Conservation (phyloP, 2,888 invertebrate species). For the Dasysyrphus tricinctus region DNA sequence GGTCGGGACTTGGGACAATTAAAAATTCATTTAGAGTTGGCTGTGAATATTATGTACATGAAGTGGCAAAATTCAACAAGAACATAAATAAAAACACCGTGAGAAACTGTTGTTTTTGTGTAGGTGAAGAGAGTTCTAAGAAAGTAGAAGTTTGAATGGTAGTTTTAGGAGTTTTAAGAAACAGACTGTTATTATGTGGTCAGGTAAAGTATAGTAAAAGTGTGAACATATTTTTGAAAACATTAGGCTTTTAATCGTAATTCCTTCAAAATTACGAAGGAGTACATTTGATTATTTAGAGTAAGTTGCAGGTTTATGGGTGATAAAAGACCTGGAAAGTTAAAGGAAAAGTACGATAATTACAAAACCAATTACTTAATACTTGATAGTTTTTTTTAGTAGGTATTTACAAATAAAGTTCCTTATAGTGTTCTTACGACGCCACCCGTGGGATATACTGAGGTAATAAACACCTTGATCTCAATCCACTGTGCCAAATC, state of each 20-base stretch:
- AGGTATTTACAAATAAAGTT: too few relatives aligned
- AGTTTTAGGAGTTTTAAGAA: not conserved
- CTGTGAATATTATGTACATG: conserved; percentile 4
- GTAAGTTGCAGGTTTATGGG: too few relatives aligned
- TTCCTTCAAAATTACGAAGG: not conserved
- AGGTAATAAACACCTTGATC: too few relatives aligned
- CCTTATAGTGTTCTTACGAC: too few relatives aligned
- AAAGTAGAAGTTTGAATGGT: conserved; percentile 1
- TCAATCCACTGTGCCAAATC: too few relatives aligned
- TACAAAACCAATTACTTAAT: too few relatives aligned
- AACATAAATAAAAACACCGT: not conserved
- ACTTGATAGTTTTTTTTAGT: too few relatives aligned
- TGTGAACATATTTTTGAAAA: not conserved
- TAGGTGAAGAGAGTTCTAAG: not conserved
- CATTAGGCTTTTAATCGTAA: not conserved
- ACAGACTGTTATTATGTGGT: not conserved
- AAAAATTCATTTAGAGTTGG: conserved; percentile 70
- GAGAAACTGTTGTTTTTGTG: not conserved
- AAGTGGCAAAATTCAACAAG: too few relatives aligned
- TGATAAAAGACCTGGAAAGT: too few relatives aligned
- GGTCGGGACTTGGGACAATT: conserved; percentile 55
- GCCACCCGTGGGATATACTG: too few relatives aligned
- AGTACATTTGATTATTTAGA: not conserved
- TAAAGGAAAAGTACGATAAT: too few relatives aligned
- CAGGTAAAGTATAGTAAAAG: not conserved